phyloP scores from a whole-genome alignment of 30 jellyfish, hydroid and myxozoan genomes.

The Chironex yamaguchii region DNA sequence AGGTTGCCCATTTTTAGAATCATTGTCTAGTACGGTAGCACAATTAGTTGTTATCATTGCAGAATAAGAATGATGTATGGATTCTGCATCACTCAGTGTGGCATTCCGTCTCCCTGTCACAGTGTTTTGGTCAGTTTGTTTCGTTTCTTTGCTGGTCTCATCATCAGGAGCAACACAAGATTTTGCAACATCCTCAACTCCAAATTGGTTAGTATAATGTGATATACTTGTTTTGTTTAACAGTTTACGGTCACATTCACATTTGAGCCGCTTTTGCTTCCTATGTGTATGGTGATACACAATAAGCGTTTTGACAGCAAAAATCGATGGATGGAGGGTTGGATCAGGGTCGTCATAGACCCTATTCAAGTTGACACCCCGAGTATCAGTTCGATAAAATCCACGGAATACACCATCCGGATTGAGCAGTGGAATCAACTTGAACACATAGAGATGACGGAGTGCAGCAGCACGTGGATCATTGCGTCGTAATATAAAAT shows the following conservation, averaged over 20 bases:
- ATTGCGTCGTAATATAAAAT: conserved; percentile 65
- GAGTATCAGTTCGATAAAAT: conserved; percentile 86
- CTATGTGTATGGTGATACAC: conserved; percentile 67
- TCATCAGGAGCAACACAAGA: no score
- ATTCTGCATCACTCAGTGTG: neutral
- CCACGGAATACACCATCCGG: conserved; percentile 98
- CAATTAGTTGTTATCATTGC: neutral
- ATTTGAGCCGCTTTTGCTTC: neutral
- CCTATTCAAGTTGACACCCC: conserved; percentile 94
- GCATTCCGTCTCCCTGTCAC: neutral
- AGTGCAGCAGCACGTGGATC: conserved; percentile 82
- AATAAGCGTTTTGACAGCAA: conserved; percentile 75
- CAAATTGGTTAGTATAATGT: neutral
- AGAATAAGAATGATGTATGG: no score
- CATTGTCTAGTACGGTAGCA: neutral
- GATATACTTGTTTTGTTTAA: neutral
- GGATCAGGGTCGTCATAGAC: conserved; percentile 84
- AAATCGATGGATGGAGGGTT: conserved; percentile 84
- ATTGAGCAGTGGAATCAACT: conserved; percentile 90
- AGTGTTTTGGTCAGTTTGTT: neutral
- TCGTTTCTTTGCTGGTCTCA: no score
- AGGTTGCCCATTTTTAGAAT: neutral
- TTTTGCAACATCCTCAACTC: neutral
- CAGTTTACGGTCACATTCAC: neutral
- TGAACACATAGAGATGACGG: conserved; percentile 76